Conservation (phyloP, 2,113 vertebrate genomes). For the Chaenogobius annularis region DNA sequence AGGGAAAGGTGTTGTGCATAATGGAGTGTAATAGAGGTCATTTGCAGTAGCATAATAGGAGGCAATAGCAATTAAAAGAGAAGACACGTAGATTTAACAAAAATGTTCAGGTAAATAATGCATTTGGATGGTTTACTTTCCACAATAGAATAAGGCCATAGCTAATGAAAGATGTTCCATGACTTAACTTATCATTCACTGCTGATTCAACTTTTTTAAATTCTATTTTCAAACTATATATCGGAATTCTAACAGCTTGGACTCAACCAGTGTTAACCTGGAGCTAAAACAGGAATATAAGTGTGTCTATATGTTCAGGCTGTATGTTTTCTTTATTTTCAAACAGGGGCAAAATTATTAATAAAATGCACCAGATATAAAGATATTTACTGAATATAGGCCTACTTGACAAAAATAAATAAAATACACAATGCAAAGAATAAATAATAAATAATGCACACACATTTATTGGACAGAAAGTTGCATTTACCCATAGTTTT, state of each 20-base stretch:
- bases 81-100: neutral
- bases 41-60: conserved; percentile 46
- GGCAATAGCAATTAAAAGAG: neutral
- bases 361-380: no score
- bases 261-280: no score
- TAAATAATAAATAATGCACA: neutral
- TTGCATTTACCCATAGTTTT: neutral
- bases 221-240: no score
- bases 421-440: neutral
- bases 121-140: neutral
- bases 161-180: no score
- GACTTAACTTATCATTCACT: no score
- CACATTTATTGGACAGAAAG: neutral
- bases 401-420: neutral
- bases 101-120: neutral
- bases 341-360: no score
- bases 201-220: no score
- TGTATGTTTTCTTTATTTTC: no score
- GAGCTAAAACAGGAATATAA: no score
- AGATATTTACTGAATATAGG: no score
- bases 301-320: no score
- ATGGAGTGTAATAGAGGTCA: conserved; percentile 37
- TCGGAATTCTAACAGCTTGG: no score
- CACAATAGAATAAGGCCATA: neutral
- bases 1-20: conserved; percentile 25